phyloP scores from a whole-genome alignment of 2,797 vertebrate species.

The Monodelphis domestica region DNA sequence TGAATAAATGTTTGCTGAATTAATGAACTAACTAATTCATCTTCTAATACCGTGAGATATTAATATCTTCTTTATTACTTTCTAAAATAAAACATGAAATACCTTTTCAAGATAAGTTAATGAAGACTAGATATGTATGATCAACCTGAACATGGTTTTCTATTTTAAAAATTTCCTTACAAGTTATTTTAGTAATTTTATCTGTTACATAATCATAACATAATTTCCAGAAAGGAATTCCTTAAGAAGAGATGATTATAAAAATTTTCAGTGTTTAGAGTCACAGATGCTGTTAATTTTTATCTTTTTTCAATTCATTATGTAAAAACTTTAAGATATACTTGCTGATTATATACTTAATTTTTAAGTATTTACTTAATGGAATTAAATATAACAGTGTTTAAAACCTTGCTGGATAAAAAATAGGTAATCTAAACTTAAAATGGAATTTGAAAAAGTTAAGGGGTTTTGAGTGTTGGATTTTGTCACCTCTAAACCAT shows the following conservation, averaged over 20 bases:
- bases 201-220: not conserved
- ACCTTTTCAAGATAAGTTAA: not conserved
- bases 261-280: not conserved
- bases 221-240: not conserved
- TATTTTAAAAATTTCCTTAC: not conserved
- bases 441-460: not conserved
- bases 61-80: not conserved
- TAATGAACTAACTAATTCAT: too few species aligned
- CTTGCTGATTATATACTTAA: not conserved
- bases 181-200: not conserved
- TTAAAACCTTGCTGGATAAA: not conserved
- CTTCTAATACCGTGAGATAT: too few species aligned
- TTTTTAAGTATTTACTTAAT: not conserved
- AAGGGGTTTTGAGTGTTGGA: not conserved
- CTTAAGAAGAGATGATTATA: not conserved
- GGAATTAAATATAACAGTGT: not conserved
- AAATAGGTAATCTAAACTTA: not conserved
- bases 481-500: not conserved
- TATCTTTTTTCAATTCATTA: not conserved
- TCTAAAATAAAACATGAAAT: not conserved
- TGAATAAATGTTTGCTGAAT: not conserved
- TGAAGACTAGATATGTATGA: not conserved
- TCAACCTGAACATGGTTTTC: not conserved
- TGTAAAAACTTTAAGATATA: too few species aligned
- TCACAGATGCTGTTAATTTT: not conserved